Evolutionary conservation across 2,797 vertebrate genomes (phyloP).

Genomic region (Florisuga fusca): DNA sequence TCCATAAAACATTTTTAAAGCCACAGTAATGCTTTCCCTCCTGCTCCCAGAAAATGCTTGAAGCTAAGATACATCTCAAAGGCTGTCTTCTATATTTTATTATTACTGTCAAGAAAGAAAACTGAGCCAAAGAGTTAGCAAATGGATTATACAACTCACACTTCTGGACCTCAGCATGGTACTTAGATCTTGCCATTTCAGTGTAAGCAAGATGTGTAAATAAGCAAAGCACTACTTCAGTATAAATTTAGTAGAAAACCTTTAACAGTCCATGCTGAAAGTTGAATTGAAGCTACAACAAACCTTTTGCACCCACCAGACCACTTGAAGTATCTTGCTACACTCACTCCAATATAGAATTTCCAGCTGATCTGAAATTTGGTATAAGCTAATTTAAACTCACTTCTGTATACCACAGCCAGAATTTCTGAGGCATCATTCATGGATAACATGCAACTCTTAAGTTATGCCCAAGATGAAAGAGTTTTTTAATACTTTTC

Average conservation of each 20-base stretch:
- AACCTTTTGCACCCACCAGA: neutral
- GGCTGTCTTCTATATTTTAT: neutral
- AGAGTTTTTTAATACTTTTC: neutral
- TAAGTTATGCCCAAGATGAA: neutral
- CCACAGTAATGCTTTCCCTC: neutral
- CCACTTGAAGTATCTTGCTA: neutral
- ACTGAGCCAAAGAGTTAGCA: neutral
- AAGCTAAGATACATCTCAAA: neutral
- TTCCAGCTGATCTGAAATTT: neutral
- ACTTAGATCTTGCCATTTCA: neutral
- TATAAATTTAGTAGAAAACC: neutral
- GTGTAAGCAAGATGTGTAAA: neutral
- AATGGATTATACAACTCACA: neutral
- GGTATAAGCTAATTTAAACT: neutral
- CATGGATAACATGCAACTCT: neutral
- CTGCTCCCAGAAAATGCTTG: neutral
- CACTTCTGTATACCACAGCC: neutral
- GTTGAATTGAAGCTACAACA: neutral
- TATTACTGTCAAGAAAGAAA: neutral
- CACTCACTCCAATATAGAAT: neutral
- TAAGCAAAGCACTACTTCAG: neutral
- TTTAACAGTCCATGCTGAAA: neutral
- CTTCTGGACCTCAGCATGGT: accelerated
- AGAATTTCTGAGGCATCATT: neutral
- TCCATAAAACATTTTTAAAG: neutral